phyloP scores from a whole-genome alignment of 2,797 vertebrate genomes.

The Lagodon rhomboides region DNA sequence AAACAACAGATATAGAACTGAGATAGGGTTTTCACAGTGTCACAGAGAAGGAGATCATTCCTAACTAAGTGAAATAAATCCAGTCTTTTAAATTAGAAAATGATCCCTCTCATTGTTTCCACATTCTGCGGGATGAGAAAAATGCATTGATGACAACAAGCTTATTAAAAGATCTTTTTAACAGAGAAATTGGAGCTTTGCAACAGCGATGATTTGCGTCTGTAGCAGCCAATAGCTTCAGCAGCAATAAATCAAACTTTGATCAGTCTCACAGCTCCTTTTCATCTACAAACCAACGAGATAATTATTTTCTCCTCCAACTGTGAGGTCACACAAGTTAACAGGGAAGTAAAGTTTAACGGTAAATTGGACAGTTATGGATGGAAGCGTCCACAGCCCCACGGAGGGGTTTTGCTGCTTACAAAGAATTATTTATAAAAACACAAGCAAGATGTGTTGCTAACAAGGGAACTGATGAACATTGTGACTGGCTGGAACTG shows the following conservation, averaged over 20 bases:
- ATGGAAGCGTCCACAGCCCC: not conserved
- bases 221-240: not conserved
- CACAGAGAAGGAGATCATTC: not conserved
- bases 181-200: not conserved
- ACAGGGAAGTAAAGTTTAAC: not conserved
- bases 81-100: not conserved
- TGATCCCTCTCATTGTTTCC: not conserved
- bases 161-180: not conserved
- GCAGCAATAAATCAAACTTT: not conserved
- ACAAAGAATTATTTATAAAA: not conserved
- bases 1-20: not conserved
- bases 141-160: not conserved
- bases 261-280: not conserved
- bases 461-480: not conserved
- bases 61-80: not conserved
- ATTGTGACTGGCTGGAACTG: not conserved
- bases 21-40: not conserved
- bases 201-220: not conserved
- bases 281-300: conserved; percentile 9
- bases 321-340: not conserved
- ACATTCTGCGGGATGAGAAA: not conserved
- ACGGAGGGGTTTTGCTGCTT: not conserved
- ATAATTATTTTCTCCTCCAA: not conserved
- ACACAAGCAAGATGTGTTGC: not conserved
- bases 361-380: not conserved